Conservation (phyloP, 2,113 vertebrate species). For the Tenebrosternarchus preto region DNA sequence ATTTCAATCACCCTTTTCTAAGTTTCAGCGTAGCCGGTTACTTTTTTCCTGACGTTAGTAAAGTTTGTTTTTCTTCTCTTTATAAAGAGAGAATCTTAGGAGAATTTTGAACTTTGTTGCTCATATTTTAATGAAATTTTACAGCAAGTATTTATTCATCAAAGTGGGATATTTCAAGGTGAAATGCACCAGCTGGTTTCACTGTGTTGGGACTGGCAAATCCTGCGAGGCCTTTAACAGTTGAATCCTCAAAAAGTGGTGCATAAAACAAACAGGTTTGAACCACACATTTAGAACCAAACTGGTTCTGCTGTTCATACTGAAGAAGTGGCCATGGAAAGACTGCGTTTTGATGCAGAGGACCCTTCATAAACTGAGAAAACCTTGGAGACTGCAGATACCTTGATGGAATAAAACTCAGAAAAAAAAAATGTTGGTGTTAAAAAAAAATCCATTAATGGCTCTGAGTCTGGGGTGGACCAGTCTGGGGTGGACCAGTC, state of each 20-base stretch:
- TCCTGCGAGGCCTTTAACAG: constrained; percentile 28
- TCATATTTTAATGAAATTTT: constrained; percentile 22
- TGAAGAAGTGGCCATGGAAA: neutral
- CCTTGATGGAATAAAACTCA: constrained; percentile 1
- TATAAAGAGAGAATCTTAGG: neutral
- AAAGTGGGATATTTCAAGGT: constrained; percentile 28
- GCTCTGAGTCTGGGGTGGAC: neutral
- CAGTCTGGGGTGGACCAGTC: neutral
- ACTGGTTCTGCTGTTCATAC: constrained; percentile 57
- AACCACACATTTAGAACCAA: constrained; percentile 41
- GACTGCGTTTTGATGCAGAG: constrained; percentile 19
- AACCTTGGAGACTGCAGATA: neutral
- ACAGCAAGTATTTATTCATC: constrained; percentile 15
- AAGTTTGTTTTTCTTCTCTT: neutral
- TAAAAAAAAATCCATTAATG: neutral
- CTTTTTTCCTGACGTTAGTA: neutral
- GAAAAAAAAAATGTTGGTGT: too few relatives aligned
- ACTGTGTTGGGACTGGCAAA: constrained; percentile 32
- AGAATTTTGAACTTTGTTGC: neutral
- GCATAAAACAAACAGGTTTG: constrained; percentile 45
- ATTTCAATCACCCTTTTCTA: neutral
- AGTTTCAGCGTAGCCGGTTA: neutral
- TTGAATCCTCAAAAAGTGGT: constrained; percentile 35
- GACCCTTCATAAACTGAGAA: constrained; percentile 16
- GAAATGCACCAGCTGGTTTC: neutral